Percentiles rank a stretch among this genome's conserved stretches.
These are phyloP conservation scores for Ciconia maguari DNA, from an alignment of 2,113 vertebrate species.

Conservation along the genomic window DNA sequence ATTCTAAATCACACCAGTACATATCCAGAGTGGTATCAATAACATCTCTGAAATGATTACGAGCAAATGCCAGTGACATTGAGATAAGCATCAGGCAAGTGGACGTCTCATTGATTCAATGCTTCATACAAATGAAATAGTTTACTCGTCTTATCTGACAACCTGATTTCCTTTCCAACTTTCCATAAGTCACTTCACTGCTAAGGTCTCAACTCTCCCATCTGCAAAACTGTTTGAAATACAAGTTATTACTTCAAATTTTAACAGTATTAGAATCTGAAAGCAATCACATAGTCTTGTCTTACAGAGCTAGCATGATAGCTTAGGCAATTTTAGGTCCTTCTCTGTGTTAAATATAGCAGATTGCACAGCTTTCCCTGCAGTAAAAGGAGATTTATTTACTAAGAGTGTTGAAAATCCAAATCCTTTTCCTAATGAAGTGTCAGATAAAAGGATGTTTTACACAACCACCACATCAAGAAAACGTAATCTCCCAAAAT, in stretches of 20 bases:
- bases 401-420: neutral
- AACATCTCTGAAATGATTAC: neutral
- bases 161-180: neutral
- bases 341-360: neutral
- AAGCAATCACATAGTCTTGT: neutral
- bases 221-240: neutral
- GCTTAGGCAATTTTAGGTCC: neutral
- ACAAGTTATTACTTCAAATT: neutral
- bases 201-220: neutral
- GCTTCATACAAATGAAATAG: neutral
- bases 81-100: neutral
- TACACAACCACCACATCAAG: neutral
- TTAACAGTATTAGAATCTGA: neutral
- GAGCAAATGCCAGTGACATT: neutral
- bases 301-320: neutral
- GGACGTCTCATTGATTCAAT: neutral
- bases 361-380: neutral
- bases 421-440: slow-evolving; percentile 12
- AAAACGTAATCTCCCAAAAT: neutral
- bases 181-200: neutral
- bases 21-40: neutral
- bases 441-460: neutral
- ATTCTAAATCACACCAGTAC: neutral
- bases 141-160: neutral
- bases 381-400: neutral